phyloP scores from a whole-genome alignment of 2,888 invertebrate species.

The Cheilosia urbana region DNA sequence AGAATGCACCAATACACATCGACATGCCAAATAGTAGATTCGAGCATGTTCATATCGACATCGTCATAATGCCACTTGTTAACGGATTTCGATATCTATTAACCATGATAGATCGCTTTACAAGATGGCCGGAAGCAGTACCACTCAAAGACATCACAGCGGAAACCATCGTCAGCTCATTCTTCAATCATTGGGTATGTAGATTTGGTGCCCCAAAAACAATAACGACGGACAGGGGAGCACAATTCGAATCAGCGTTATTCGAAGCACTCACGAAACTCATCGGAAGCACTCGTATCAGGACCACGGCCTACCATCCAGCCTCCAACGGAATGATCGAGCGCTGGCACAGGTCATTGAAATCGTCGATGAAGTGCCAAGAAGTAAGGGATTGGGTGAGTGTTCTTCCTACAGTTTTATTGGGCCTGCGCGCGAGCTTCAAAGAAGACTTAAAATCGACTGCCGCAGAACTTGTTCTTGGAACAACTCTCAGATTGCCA shows the following conservation, averaged over 20 bases:
- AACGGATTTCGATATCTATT: slow-evolving; percentile 26
- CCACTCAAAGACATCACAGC: slow-evolving; percentile 34
- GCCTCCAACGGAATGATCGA: slow-evolving; percentile 37
- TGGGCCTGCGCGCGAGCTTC: slow-evolving; percentile 78
- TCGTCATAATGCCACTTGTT: slow-evolving; percentile 30
- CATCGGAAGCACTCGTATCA: slow-evolving; percentile 21
- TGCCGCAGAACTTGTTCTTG: slow-evolving; percentile 38
- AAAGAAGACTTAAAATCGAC: slow-evolving; percentile 77
- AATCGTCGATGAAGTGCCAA: slow-evolving; percentile 16
- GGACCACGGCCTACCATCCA: slow-evolving; percentile 25
- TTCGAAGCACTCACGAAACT: not conserved
- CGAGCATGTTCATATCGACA: slow-evolving; percentile 36
- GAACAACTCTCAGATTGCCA: slow-evolving; percentile 39
- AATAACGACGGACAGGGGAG: slow-evolving; percentile 34
- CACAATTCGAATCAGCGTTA: slow-evolving; percentile 29
- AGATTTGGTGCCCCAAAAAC: slow-evolving; percentile 26
- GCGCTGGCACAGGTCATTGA: slow-evolving; percentile 28
- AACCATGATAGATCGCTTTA: slow-evolving; percentile 42
- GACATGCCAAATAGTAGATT: slow-evolving; percentile 39
- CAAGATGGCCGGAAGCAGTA: slow-evolving; percentile 47
- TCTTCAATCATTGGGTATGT: slow-evolving; percentile 18
- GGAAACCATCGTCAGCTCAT: slow-evolving; percentile 11
- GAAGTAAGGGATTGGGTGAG: slow-evolving; percentile 24
- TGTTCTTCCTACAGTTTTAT: slow-evolving; percentile 30
- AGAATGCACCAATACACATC: slow-evolving; percentile 45